A percentile compares a stretch with the other conserved stretches of the same genome.
phyloP scores from a whole-genome alignment of 2,888 invertebrate species.

The Mamestra brassicae region DNA sequence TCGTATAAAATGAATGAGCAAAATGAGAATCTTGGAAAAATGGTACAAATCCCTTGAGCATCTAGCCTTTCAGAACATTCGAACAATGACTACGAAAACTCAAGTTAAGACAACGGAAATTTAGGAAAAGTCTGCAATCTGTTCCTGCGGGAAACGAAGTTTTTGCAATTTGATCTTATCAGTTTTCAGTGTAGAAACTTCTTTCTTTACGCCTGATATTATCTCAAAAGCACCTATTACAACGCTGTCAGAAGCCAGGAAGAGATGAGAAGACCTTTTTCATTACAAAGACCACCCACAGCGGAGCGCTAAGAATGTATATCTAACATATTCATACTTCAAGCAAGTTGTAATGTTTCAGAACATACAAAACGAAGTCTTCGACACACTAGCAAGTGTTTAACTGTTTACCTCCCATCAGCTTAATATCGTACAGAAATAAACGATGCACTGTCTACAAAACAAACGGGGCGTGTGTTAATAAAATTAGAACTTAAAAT shows the following conservation, averaged over 20 bases:
- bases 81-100: constrained; percentile 5
- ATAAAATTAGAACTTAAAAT: constrained; percentile 65
- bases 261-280: constrained; percentile 13
- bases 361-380: constrained; percentile 7
- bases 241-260: constrained; percentile 2
- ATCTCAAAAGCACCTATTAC: constrained; percentile 1
- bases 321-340: neutral
- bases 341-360: constrained; percentile 12
- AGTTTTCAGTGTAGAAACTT: constrained; percentile 18
- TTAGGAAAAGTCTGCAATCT: neutral
- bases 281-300: constrained; percentile 25
- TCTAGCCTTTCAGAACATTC: neutral
- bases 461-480: constrained; percentile 54
- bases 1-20: neutral
- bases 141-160: constrained; percentile 1
- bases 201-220: constrained; percentile 20
- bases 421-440: constrained; percentile 40
- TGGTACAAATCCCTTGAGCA: neutral
- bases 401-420: constrained; percentile 32
- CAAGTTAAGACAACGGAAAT: constrained; percentile 2
- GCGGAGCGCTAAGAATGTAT: neutral
- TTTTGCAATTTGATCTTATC: constrained; percentile 26
- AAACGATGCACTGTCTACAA: constrained; percentile 49
- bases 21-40: constrained; percentile 13
- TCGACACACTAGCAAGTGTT: neutral